A percentile compares a stretch with the other conserved stretches of the same genome.
phyloP scores from a whole-genome alignment of 2,113 vertebrate species.

The Motacilla alba region DNA sequence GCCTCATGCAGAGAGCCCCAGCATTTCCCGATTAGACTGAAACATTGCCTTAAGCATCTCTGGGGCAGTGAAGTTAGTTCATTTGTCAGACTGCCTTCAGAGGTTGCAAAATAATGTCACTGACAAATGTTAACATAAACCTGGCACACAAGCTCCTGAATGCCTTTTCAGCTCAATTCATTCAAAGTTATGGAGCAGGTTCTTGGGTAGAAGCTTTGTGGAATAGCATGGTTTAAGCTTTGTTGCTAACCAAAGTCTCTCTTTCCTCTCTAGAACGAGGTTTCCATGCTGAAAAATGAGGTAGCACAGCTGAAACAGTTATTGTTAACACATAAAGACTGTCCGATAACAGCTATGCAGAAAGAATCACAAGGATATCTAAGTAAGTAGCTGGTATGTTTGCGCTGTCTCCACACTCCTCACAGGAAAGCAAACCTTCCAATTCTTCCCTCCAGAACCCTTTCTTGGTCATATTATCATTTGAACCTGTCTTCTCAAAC shows the following conservation, averaged over 20 bases:
- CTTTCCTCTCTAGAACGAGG: slow-evolving; percentile 88
- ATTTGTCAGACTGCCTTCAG: not conserved
- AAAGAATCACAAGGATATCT: slow-evolving; percentile 99
- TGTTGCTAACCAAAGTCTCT: slow-evolving; percentile 43
- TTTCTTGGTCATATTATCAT: not conserved
- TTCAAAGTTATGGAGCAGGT: not conserved
- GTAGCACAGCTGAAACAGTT: slow-evolving; percentile 99
- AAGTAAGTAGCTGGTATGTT: slow-evolving; percentile 85
- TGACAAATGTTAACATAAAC: not conserved
- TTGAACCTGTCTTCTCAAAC: slow-evolving; percentile 51
- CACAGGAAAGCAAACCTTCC: slow-evolving; percentile 31
- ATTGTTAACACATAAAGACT: slow-evolving; percentile 98
- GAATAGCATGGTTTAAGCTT: not conserved
- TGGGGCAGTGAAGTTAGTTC: not conserved
- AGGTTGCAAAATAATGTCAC: not conserved
- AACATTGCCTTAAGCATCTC: not conserved
- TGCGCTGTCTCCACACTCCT: slow-evolving; percentile 32
- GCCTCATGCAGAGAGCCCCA: not conserved
- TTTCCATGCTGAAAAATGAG: slow-evolving; percentile 98
- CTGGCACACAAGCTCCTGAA: accelerated
- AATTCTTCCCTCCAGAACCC: slow-evolving; percentile 39
- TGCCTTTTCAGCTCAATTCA: not conserved
- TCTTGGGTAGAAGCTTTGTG: not conserved
- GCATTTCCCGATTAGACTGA: not conserved
- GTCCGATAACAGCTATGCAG: slow-evolving; percentile 99